Base-by-base conservation (phyloP, 1,140 invertebrate genomes). In the Aphaenogaster floridana region DNA sequence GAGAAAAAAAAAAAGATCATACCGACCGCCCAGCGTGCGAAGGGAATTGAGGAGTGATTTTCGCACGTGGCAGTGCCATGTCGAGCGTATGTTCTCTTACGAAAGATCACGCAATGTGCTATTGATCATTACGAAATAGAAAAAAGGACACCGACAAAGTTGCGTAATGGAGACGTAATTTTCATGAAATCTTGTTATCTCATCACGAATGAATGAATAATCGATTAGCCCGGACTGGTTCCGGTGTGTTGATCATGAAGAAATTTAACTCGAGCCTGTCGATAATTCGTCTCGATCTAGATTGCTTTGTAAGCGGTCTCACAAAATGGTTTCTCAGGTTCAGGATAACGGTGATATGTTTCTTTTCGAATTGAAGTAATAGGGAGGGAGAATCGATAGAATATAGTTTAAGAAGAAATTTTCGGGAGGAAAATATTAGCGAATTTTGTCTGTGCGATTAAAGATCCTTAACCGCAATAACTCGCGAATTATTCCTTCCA, bases 21-120 rank as follows among this genome's bases (percentile, higher is more conserved):
- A 66, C 66, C 83, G 91, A 88, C 90, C 91, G 89, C 89, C 90
- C 87, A 91, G 57, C 45, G n/a, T 28, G 91, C 68, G 34, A 48
- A 6, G 79, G 72, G 45, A 34, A 84, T 66, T 59, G 50, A 21
- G 21, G 36, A 83, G 59, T 87, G 78, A 89, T 89, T 87, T 86
- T 84, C 66, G 64, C 85, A 84, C 63, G 59, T 84, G 74, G 48
- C 36, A n/a, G 11, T 80, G 64, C 71, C 86, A 88, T 80, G 68
- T 86, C 68, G 50, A 59, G 87, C 54, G 42, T 52, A 36, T 28
- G 7, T 54, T 59, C 28, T 9, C 13, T n/a, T 15, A 7, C 2
- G 9, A 17, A 52, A 64, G 64, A 72, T 69, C 48, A 28, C n/a
- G n/a, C n/a, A 45, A 17, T n/a, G 50, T 71, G 15, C 9, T 21